Base-by-base conservation (phyloP, 2,888 invertebrate genomes). In the Tipula helvola region DNA sequence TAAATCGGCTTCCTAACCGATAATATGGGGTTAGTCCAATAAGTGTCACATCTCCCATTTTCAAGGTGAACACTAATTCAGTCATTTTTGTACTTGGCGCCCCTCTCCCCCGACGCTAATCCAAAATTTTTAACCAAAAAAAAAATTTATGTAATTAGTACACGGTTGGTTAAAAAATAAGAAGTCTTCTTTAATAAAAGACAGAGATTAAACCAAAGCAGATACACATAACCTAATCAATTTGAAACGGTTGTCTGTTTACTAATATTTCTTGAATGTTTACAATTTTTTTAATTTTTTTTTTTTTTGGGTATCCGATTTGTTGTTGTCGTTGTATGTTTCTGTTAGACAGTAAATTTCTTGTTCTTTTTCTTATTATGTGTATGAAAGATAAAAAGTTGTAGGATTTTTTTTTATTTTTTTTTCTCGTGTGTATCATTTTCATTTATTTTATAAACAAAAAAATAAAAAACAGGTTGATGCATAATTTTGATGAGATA, bases 171-270 rank as follows among this genome's bases (percentile, higher is more conserved):
- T n/a, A 10, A 10, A 52, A 52, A 52, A 52, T 52, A 52, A 52
- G 52, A 52, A n/a, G 52, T 44, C n/a, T n/a, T 52, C n/a, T 52
- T 16, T 71, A 71, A 71, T 10, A 18, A 1, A 28, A 28, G 28
- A 28, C 28, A 71, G 71, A 71, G 71, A 71, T 71, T 71, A 71
- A 10, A 71, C 71, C 28, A 71, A 28, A 28, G 28, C 52, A 52
- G 52, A 52, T 52, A 52, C 52, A 83, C 28, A 36, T 83, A 83
- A 39, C 84, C 85, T 85, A 85, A 85, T 85, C 85, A 85, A 85
- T 85, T 85, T 42, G 85, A 85, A 85, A 85, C 85, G 85, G 41
- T 85, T 85, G 85, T 85, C 85, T 85, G 41, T 85, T 85, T 85
- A 85, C 85, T 85, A 85, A 85, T 85, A 85, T 85, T 42, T 85